phyloP scores from a whole-genome alignment of 2,113 vertebrate species.

The Asarcornis scutulata region DNA sequence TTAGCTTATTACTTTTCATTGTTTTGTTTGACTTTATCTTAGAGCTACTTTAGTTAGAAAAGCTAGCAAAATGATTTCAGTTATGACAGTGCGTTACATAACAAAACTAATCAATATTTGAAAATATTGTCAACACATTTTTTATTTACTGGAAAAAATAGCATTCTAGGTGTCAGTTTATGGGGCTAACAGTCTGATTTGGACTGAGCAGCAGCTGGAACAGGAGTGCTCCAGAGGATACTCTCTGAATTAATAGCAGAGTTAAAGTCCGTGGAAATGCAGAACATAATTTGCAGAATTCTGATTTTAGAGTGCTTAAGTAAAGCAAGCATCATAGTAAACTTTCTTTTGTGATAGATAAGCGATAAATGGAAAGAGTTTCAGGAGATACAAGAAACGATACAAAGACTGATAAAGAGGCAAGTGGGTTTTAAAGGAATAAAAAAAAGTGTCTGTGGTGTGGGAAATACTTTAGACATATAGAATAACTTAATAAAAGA shows the following conservation, averaged over 20 bases:
- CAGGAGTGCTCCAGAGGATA: not conserved
- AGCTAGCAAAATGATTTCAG: not conserved
- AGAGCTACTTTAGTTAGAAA: not conserved
- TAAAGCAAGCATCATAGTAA: not conserved
- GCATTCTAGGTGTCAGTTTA: not conserved
- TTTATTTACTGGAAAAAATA: not conserved
- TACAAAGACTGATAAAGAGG: not conserved
- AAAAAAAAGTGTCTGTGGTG: not conserved
- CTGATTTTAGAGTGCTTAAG: not conserved
- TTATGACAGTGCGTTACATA: not conserved
- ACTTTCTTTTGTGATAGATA: not conserved
- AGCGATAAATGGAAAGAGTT: not conserved
- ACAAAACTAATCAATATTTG: not conserved
- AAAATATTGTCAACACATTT: not conserved
- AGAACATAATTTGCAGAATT: not conserved
- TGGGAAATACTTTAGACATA: not conserved
- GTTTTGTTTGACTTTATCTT: not conserved
- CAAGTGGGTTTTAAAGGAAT: not conserved
- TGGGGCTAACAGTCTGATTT: not conserved
- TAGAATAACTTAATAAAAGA: not conserved
- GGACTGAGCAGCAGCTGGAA: not conserved
- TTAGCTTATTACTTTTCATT: not conserved
- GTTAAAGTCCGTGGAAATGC: not conserved
- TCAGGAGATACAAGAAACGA: not conserved
- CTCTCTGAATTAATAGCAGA: not conserved